Conservation (phyloP, 2,113 vertebrate species). For the Picathartes gymnocephalus region DNA sequence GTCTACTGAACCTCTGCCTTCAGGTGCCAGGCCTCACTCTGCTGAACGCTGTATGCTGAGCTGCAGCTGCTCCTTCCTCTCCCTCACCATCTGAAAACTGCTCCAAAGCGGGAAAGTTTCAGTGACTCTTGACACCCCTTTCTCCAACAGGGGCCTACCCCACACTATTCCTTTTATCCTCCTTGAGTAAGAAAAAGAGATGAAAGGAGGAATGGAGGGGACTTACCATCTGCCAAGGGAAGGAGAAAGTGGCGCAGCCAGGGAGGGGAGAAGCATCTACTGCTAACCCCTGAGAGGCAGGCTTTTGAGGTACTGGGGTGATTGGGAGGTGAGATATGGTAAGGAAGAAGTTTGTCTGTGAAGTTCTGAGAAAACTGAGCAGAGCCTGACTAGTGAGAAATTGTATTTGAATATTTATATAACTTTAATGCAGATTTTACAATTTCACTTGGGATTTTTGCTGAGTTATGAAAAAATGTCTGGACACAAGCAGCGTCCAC, state of each 20-base stretch:
- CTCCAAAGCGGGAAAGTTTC: neutral
- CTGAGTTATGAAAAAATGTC: neutral
- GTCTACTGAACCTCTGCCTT: neutral
- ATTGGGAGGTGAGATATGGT: accelerated
- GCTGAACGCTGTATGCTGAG: accelerated
- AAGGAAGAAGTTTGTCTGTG: neutral
- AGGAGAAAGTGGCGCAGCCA: neutral
- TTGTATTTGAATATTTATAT: neutral
- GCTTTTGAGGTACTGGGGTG: neutral
- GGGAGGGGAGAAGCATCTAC: neutral
- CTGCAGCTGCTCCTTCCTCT: neutral
- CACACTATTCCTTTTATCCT: neutral
- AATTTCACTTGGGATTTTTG: neutral
- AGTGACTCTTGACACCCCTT: neutral
- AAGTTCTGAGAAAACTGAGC: neutral
- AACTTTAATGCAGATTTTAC: neutral
- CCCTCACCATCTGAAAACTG: neutral
- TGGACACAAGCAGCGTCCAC: neutral
- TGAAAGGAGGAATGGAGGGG: neutral
- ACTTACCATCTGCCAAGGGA: neutral
- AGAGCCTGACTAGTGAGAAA: neutral
- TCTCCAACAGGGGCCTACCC: accelerated
- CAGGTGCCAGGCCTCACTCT: accelerated
- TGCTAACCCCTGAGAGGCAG: neutral
- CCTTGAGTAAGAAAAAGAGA: neutral